A percentile compares a stretch with the other conserved stretches of the same genome.
phyloP scores from a whole-genome alignment of 2,888 invertebrate species.

The Caprella mutica region DNA sequence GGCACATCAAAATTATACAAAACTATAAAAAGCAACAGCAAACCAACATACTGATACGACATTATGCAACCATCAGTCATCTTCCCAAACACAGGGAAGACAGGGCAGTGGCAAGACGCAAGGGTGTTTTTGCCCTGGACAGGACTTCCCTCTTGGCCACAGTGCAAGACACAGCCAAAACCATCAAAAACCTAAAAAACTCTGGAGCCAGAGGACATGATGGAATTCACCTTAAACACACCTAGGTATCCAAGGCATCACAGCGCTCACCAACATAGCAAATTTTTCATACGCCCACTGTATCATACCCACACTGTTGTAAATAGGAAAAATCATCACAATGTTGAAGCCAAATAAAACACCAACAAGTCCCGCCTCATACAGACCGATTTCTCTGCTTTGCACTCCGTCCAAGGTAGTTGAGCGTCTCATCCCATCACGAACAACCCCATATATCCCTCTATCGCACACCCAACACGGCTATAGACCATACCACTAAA shows the following conservation, averaged over 20 bases:
- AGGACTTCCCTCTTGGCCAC: background rate
- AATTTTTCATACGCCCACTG: background rate
- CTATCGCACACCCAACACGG: slow-evolving; percentile 37
- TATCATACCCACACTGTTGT: slow-evolving; percentile 36
- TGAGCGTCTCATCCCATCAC: slow-evolving; percentile 27
- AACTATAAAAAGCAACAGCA: too few species aligned
- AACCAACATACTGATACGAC: slow-evolving; percentile 9
- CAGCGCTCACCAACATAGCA: background rate
- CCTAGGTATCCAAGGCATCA: background rate
- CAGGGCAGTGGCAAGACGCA: background rate
- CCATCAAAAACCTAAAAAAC: slow-evolving; percentile 10
- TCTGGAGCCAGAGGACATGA: slow-evolving; percentile 5
- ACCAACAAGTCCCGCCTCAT: slow-evolving; percentile 25
- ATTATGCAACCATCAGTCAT: slow-evolving; percentile 4
- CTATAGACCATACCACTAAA: slow-evolving; percentile 37
- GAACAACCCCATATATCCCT: slow-evolving; percentile 14
- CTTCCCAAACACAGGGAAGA: background rate
- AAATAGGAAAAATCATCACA: slow-evolving; percentile 34
- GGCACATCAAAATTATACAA: too few species aligned
- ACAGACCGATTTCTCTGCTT: slow-evolving; percentile 37
- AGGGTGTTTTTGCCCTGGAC: background rate
- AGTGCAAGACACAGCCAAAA: background rate
- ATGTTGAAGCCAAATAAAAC: slow-evolving; percentile 36
- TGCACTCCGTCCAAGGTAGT: slow-evolving; percentile 34
- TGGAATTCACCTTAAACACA: slow-evolving; percentile 3